Percentiles rank a stretch among this genome's conserved stretches.
Evolutionary conservation across 2,113 vertebrate species (phyloP).

Genomic region (Dissostichus mawsoni): DNA sequence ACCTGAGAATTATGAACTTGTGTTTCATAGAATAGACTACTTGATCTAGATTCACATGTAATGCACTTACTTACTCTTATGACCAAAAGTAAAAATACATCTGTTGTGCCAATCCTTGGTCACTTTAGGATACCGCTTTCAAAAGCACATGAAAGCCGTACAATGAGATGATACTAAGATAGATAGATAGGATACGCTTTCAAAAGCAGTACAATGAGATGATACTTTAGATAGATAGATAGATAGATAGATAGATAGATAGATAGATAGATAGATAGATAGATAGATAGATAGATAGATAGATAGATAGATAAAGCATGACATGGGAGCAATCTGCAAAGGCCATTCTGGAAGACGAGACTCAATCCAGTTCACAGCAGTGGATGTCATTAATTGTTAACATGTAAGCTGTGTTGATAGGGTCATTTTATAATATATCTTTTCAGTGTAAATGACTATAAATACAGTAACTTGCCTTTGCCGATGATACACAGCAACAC

Average conservation of each 20-base stretch:
- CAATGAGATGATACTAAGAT: neutral
- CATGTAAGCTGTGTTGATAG: neutral
- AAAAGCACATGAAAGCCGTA: slow-evolving; percentile 1
- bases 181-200: neutral
- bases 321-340: slow-evolving; percentile 36
- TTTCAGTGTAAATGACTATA: neutral
- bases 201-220: no score
- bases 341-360: slow-evolving; percentile 24
- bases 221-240: no score
- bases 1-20: neutral
- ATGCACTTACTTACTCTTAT: no score
- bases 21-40: neutral
- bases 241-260: no score
- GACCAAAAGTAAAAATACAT: neutral
- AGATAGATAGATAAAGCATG: neutral
- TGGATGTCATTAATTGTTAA: neutral
- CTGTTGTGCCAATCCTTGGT: neutral
- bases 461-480: no score
- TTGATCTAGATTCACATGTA: neutral
- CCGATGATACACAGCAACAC: neutral
- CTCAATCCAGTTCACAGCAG: neutral
- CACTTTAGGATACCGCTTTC: neutral
- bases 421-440: neutral
- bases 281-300: neutral
- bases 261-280: neutral